Evolutionary conservation across 92 coral and sea anemone species (phyloP).

Genomic region (Isaurus tuberculatus): DNA sequence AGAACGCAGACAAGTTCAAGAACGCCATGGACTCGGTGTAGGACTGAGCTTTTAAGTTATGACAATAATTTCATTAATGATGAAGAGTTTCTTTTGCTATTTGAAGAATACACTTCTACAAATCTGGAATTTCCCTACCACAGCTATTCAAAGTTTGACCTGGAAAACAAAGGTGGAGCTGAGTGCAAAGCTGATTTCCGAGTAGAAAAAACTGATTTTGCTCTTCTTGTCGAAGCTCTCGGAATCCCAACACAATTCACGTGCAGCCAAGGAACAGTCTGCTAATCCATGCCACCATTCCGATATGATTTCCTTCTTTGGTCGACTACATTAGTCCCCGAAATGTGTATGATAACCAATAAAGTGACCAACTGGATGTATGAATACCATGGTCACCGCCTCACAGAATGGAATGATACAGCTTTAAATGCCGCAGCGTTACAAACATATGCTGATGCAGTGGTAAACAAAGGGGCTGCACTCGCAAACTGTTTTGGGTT

Average conservation of each 20-base stretch:
- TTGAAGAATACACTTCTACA: background rate
- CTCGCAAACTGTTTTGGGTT: slow-evolving; percentile 2
- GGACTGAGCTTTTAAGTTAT: background rate
- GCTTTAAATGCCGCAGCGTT: background rate
- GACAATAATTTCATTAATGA: too few species aligned
- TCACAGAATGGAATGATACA: slow-evolving; percentile 6
- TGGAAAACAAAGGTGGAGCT: background rate
- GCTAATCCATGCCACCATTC: background rate
- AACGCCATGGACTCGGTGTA: background rate
- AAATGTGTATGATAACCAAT: background rate
- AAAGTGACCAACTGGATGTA: background rate
- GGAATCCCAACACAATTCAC: background rate
- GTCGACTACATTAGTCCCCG: slow-evolving; percentile 25
- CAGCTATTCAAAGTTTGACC: slow-evolving; percentile 6
- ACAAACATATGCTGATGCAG: slow-evolving; percentile 5
- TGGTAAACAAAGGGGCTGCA: slow-evolving; percentile 6
- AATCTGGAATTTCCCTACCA: slow-evolving; percentile 4
- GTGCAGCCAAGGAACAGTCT: background rate
- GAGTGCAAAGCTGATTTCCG: background rate
- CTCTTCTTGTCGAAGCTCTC: slow-evolving; percentile 10
- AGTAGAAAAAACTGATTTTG: background rate
- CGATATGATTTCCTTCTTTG: slow-evolving; percentile 25
- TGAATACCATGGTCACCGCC: slow-evolving; percentile 10
- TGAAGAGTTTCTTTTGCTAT: too few species aligned
- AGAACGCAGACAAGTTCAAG: background rate